Evolutionary conservation across 2,888 invertebrate genomes (phyloP).

Genomic region (Euproctis similis): DNA sequence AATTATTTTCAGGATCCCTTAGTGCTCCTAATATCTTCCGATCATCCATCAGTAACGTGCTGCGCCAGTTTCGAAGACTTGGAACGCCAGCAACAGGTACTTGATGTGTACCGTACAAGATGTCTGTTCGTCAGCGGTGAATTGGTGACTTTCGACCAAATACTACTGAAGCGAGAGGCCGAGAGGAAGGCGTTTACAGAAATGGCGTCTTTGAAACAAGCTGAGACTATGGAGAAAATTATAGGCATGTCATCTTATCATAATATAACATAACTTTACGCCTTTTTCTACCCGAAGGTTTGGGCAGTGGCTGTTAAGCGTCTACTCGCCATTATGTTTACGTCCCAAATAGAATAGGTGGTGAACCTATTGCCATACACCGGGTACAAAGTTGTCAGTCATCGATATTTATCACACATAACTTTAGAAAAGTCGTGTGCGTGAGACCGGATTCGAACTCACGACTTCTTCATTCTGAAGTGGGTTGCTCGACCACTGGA

Average conservation of each 20-base stretch:
- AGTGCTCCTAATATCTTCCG: constrained; percentile 66
- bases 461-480: too few species aligned
- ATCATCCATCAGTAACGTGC: constrained; percentile 71
- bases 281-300: too few species aligned
- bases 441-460: too few species aligned
- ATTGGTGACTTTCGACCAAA: constrained; percentile 64
- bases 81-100: constrained; percentile 60
- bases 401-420: too few species aligned
- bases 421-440: too few species aligned
- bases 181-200: constrained; percentile 67
- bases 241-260: constrained; percentile 38
- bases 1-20: constrained; percentile 61
- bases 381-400: too few species aligned
- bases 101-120: constrained; percentile 68
- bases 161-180: constrained; percentile 62
- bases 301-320: too few species aligned
- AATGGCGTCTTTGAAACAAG: constrained; percentile 68
- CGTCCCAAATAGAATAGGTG: too few species aligned
- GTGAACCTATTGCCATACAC: too few species aligned
- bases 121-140: constrained; percentile 71
- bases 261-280: too few species aligned
- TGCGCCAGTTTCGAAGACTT: constrained; percentile 69
- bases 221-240: constrained; percentile 68
- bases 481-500: too few species aligned
- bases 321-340: too few species aligned